Evolutionary conservation across 2,888 invertebrate genomes (phyloP).

Genomic region (Rutpela maculata): DNA sequence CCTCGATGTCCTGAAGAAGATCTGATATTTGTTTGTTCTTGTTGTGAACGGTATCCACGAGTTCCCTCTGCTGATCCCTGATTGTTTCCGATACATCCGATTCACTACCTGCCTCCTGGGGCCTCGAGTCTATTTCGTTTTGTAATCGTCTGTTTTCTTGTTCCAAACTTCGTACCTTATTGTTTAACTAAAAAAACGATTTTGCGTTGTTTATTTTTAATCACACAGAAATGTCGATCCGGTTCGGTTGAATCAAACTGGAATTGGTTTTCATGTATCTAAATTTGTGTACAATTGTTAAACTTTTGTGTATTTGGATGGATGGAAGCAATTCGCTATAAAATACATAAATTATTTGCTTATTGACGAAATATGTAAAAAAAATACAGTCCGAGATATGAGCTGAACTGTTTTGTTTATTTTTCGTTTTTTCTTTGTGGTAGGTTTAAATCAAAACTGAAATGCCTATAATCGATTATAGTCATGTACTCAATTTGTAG

Average conservation of each 20-base stretch:
- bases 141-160: constrained; percentile 71
- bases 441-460: too few species aligned
- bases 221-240: background rate
- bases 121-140: constrained; percentile 73
- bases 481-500: too few species aligned
- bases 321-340: too few species aligned
- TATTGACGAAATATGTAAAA: too few species aligned
- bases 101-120: constrained; percentile 70
- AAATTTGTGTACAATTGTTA: too few species aligned
- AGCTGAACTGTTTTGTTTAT: too few species aligned
- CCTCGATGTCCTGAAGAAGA: constrained; percentile 85
- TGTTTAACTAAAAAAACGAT: constrained; percentile 66
- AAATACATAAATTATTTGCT: too few species aligned
- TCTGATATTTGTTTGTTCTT: constrained; percentile 88
- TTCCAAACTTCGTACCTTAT: constrained; percentile 71
- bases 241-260: background rate
- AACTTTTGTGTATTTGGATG: too few species aligned
- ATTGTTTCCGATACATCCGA: constrained; percentile 76
- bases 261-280: too few species aligned
- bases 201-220: constrained; percentile 13
- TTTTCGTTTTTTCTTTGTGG: too few species aligned
- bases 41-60: constrained; percentile 77
- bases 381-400: too few species aligned
- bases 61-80: constrained; percentile 75
- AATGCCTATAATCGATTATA: too few species aligned